These are phyloP conservation scores for Stigmatopora argus DNA, from an alignment of 2,113 vertebrate species.

Conservation along the genomic window DNA sequence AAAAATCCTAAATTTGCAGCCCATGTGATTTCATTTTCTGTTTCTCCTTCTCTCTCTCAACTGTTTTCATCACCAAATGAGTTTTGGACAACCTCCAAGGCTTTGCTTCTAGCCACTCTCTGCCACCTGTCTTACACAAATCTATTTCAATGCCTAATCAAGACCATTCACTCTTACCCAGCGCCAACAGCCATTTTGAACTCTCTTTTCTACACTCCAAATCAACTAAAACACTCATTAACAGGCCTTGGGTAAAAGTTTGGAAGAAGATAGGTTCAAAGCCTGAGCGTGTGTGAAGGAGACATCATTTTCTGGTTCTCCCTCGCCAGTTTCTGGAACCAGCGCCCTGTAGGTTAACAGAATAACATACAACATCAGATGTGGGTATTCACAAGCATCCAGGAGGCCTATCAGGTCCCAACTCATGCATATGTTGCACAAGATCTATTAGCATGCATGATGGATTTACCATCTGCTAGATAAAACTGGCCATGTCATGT, in stretches of 20 bases:
- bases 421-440: constrained; percentile 34
- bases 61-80: constrained; percentile 42
- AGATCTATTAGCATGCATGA: constrained; percentile 31
- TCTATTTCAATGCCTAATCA: constrained; percentile 60
- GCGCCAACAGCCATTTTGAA: constrained; percentile 12
- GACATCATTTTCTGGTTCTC: constrained; percentile 27
- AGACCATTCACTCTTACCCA: constrained; percentile 44
- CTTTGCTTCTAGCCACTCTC: constrained; percentile 59
- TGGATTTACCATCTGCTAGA: constrained; percentile 18
- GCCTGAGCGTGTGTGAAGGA: constrained; percentile 11
- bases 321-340: constrained; percentile 18
- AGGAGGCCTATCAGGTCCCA: constrained; percentile 27
- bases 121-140: constrained; percentile 63
- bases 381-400: constrained; percentile 38
- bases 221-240: constrained; percentile 46
- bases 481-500: constrained; percentile 29
- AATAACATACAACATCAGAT: constrained; percentile 56
- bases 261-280: constrained; percentile 43
- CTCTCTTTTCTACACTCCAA: constrained; percentile 23
- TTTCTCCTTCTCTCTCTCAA: constrained; percentile 36
- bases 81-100: constrained; percentile 56
- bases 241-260: constrained; percentile 35
- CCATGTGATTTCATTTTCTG: constrained; percentile 4
- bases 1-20: background rate
- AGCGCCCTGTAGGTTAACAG: constrained; percentile 39